Evolutionary conservation across 2,113 vertebrate genomes (phyloP).

Genomic region (Burhinus oedicnemus): DNA sequence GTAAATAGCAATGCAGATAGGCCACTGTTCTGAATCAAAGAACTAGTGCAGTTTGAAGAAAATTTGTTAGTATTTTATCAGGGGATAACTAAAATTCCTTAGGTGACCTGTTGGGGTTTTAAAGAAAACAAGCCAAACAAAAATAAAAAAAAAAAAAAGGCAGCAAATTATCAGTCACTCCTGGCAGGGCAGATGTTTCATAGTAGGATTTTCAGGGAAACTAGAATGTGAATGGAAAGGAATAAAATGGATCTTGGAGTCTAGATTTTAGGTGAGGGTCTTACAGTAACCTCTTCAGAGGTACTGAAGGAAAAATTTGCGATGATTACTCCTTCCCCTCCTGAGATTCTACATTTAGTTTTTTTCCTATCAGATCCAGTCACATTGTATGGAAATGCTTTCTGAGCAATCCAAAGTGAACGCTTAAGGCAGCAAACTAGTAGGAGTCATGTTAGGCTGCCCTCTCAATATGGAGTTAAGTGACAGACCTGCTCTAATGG

Average conservation of each 20-base stretch:
- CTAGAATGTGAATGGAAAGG: not conserved
- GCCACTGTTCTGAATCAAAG: not conserved
- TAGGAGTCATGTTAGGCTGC: not conserved
- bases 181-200: not conserved
- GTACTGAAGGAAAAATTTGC: not conserved
- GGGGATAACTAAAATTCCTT: not conserved
- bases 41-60: not conserved
- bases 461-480: not conserved
- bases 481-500: not conserved
- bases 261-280: not conserved
- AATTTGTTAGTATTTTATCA: not conserved
- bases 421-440: not conserved
- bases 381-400: not conserved
- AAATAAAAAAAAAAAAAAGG: accelerated
- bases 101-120: not conserved
- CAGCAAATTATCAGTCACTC: not conserved
- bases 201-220: not conserved
- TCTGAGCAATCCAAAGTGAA: not conserved
- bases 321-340: not conserved
- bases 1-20: not conserved
- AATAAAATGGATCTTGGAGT: not conserved
- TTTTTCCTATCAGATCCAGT: not conserved
- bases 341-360: not conserved
- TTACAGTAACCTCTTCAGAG: not conserved
- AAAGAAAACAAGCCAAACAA: not conserved